phyloP scores from a whole-genome alignment of 2,113 vertebrate species.

The Myrmophylax atrothorax region DNA sequence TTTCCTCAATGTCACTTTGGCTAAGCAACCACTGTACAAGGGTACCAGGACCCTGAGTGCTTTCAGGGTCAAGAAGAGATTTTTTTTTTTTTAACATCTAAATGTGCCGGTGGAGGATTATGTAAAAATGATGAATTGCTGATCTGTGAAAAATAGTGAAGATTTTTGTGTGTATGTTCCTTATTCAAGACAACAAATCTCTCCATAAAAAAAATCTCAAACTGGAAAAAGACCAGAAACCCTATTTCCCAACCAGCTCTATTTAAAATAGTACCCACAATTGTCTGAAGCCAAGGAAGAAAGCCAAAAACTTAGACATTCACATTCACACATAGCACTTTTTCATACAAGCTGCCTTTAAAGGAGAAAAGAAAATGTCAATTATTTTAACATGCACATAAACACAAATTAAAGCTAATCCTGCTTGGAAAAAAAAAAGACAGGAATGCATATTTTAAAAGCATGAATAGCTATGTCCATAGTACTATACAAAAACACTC shows the following conservation, averaged over 20 bases:
- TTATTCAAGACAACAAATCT: background rate
- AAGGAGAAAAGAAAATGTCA: background rate
- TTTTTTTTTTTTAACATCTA: background rate
- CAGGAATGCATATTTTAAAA: background rate
- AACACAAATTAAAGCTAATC: background rate
- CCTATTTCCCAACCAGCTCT: background rate
- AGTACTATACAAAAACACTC: background rate
- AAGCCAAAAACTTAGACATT: background rate
- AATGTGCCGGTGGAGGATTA: background rate
- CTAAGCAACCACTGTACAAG: background rate
- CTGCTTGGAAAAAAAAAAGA: background rate
- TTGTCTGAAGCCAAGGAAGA: background rate
- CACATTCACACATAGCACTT: background rate
- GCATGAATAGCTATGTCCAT: background rate
- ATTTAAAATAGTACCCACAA: background rate
- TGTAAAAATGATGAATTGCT: background rate
- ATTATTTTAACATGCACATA: background rate
- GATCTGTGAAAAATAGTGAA: background rate
- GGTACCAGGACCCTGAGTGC: background rate
- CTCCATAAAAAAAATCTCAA: background rate
- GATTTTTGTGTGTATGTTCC: background rate
- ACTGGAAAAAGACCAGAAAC: background rate
- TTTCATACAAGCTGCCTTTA: background rate
- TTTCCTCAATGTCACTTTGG: background rate
- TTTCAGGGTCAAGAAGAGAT: background rate